Percentiles rank a stretch among this genome's conserved stretches.
Conservation (phyloP, 2,797 vertebrate genomes). For the Pseudotriccus pelzelni region DNA sequence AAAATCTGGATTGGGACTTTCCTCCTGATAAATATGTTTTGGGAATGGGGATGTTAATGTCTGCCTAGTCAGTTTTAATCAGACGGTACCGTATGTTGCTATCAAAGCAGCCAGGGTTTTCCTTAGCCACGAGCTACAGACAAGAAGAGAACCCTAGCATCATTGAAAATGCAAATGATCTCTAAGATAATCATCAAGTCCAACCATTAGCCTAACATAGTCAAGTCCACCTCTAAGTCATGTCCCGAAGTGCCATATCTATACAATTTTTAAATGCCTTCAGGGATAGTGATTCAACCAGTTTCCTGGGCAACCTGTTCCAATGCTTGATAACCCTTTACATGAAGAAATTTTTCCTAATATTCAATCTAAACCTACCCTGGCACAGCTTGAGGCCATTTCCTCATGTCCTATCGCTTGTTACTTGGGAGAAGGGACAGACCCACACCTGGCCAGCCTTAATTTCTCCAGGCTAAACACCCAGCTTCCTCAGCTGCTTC, state of each 20-base stretch:
- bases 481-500: background rate
- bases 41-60: background rate
- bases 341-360: background rate
- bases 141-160: background rate
- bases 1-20: background rate
- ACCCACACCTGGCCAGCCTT: background rate
- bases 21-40: background rate
- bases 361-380: background rate
- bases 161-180: background rate
- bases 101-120: background rate
- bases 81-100: background rate
- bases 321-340: background rate
- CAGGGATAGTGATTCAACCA: background rate
- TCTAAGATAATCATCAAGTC: background rate
- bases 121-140: background rate
- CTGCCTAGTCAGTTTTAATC: background rate
- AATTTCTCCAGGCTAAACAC: background rate
- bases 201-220: background rate
- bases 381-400: background rate
- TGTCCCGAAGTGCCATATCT: background rate
- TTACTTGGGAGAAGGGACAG: background rate
- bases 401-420: fast-evolving
- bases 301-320: background rate
- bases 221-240: background rate
- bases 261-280: background rate